Base-by-base conservation (phyloP, 2,797 vertebrate genomes). In the Neoniphon sammara region DNA sequence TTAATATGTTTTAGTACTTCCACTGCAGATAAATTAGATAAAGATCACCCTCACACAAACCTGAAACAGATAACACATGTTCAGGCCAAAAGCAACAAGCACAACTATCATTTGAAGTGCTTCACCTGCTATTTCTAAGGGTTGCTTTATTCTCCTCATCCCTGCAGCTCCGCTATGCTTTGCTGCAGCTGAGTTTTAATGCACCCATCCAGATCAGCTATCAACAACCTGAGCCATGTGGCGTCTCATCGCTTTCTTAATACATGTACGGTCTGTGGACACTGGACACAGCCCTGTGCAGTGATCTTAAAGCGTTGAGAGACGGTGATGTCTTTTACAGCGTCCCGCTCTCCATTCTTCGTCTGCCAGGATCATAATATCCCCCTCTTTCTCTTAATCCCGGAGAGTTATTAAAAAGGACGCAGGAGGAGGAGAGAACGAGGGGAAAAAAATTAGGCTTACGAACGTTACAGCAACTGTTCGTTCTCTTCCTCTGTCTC, bases 381-480 rank as follows among this genome's bases (percentile, higher is more conserved):
- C 47, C 44, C 39, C 4, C 52, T 57, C 36, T 57, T 36, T 18
- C 49, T 30, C 54, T 56, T 30, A 25, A 69, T 58, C 54, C 58
- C 61, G 65, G 68, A 39, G 63, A 64, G 52, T 44, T 75, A 42
- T 70, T 70, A 67, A 55, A 79, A 75, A 72, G 62, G 21, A 31
- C n/a, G 53, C 7, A 5, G 27, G 49, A 18, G 12, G n/a, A 10
- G 44, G 25, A 64, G 8, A 1, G 15, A n/a, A 46, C 4, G 21
- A 12, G 50, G 10, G 11, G 30, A 1, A 66, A 17, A 25, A 65
- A 7, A 2, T n/a, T 30, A 27, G 7, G 17, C 27, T 5, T 23
- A 11, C 11, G 52, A 2, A 61, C 17, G 39, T 63, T 49, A 25
- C 54, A 68, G 56, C 15, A 70, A 61, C 59, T 5, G 49, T 73